Percentiles rank a stretch among this genome's conserved stretches.
phyloP scores from a whole-genome alignment of 1,140 invertebrate genomes.

The Camponotus vicinus region DNA sequence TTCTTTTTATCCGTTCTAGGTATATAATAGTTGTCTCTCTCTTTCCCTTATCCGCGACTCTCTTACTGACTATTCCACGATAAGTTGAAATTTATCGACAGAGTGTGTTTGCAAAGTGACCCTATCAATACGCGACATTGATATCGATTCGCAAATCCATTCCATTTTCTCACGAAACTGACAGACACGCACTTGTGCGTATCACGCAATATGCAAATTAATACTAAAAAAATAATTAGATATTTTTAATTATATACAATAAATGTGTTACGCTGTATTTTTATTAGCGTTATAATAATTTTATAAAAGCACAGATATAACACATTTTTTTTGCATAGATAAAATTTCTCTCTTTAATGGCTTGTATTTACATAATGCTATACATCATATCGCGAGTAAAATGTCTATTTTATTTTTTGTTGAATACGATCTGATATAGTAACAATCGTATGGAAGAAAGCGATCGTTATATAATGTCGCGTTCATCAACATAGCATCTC shows the following conservation, averaged over 20 bases:
- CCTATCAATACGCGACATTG: neutral
- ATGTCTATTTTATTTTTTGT: conserved; percentile 38
- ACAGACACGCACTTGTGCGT: neutral
- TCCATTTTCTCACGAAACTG: neutral
- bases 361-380: neutral
- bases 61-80: conserved; percentile 25
- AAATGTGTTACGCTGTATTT: neutral
- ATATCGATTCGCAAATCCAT: neutral
- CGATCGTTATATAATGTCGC: conserved; percentile 5
- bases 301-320: neutral
- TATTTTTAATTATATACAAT: neutral
- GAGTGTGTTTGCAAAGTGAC: neutral
- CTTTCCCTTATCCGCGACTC: neutral
- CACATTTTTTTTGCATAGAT: neutral
- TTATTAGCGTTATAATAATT: neutral
- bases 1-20: neutral
- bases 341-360: neutral
- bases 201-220: neutral
- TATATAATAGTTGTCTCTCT: neutral
- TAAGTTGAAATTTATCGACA: neutral
- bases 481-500: neutral
- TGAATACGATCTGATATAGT: neutral
- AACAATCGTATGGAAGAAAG: neutral
- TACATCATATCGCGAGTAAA: neutral
- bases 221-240: neutral